A percentile compares a stretch with the other conserved stretches of the same genome.
Evolutionary conservation across 2,888 invertebrate genomes (phyloP).

Genomic region (Agrotis puta): DNA sequence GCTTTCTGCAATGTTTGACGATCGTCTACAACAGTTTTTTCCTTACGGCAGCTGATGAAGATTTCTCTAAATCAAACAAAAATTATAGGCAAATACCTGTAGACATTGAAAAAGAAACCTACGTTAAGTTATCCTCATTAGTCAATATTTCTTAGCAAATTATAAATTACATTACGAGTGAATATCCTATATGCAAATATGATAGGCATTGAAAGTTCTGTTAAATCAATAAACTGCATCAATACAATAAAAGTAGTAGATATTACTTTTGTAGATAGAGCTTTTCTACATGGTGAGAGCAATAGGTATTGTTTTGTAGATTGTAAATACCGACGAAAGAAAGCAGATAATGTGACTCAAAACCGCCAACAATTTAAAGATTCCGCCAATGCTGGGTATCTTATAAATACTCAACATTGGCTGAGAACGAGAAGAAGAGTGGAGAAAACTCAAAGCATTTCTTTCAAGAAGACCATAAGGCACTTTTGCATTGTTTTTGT

Average conservation of each 20-base stretch:
- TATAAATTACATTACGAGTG: slow-evolving; percentile 15
- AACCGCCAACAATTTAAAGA: too few species aligned
- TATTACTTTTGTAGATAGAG: too few species aligned
- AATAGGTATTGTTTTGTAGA: too few species aligned
- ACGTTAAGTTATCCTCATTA: slow-evolving; percentile 42
- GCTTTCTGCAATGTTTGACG: slow-evolving; percentile 17
- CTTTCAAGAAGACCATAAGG: too few species aligned
- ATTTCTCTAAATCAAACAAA: slow-evolving; percentile 37
- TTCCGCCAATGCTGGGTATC: too few species aligned
- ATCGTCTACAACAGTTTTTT: neutral
- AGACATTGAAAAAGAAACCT: slow-evolving; percentile 24
- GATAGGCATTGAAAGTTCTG: slow-evolving; percentile 1
- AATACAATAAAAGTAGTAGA: neutral
- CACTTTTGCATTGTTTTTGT: too few species aligned
- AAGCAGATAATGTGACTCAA: too few species aligned
- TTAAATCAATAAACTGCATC: neutral
- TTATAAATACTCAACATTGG: too few species aligned
- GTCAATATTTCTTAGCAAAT: slow-evolving; percentile 39
- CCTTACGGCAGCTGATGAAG: slow-evolving; percentile 5
- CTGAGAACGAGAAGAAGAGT: too few species aligned
- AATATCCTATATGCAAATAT: slow-evolving; percentile 24
- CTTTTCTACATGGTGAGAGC: too few species aligned
- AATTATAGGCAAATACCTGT: slow-evolving; percentile 16
- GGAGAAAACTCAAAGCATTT: too few species aligned
- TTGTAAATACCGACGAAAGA: too few species aligned